Evolutionary conservation across 1,140 invertebrate genomes (phyloP), one percentile per base, ranked within the genome.

Genomic region (Planococcus citri): DNA sequence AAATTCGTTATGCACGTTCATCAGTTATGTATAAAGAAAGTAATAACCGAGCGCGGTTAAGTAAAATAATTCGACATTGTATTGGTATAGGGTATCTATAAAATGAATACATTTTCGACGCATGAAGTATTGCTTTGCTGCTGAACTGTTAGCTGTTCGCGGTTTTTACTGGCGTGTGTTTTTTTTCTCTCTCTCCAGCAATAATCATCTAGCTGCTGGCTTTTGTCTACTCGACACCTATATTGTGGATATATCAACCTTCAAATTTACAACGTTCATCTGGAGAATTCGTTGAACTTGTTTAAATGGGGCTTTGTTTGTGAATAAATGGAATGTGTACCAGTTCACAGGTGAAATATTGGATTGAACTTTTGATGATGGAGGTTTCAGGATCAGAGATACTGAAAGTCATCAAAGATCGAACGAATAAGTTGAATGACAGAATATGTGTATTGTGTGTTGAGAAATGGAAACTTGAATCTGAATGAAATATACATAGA

Each of bases 1-100:
- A 51, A 51, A 51, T 51, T 51, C 41, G 41, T 51, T 51, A 51
- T 51, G 41, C 41, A 51, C 41, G 41, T 51, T 51, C n/a, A 51
- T 51, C 41, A 20, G n/a, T 51, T 51, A 51, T 14, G 41, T 20
- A 14, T 51, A 51, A 9, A 51, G 41, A 51, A 51, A 51, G 41
- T 51, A 51, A 51, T 51, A 51, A 51, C 41, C 12, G 41, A 6
- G 41, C 41, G 41, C 10, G 10, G n/a, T 51, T 51, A 51, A 51
- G 41, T 20, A 17, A 51, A 51, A 51, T 51, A 51, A 51, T 51
- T 51, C n/a, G n/a, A 17, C 17, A 51, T 51, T 51, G 41, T 51
- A n/a, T 20, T 17, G 12, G 33, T 37, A 37, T 14, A 37, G 6
- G 33, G 33, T 37, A 37, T 37, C 33, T 37, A 51, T 51, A 33